These are phyloP conservation scores for Cryptoblepharus egeriae DNA, from an alignment of 2,797 vertebrate species.

Conservation along the genomic window DNA sequence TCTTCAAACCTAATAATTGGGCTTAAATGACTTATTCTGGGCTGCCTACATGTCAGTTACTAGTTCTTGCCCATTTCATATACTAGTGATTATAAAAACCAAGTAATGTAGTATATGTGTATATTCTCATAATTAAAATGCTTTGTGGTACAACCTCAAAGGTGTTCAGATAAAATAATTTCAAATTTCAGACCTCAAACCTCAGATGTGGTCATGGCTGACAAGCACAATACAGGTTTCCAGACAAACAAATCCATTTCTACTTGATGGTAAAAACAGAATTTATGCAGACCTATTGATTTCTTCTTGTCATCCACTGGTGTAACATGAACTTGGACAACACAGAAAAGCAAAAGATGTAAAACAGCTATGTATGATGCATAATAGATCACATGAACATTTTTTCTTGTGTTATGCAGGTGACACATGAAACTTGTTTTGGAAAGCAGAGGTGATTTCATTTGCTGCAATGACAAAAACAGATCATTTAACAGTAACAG, in stretches of 20 bases:
- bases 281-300: constrained; percentile 42
- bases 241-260: neutral
- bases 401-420: constrained; percentile 53
- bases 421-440: constrained; percentile 49
- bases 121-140: neutral
- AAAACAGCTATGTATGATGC: constrained; percentile 38
- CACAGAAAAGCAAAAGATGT: constrained; percentile 39
- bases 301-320: constrained; percentile 39
- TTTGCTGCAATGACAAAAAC: constrained; percentile 63
- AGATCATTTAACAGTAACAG: constrained; percentile 62
- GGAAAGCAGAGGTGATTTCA: constrained; percentile 35
- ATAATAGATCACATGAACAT: neutral
- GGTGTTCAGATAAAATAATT: constrained; percentile 35
- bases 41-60: neutral
- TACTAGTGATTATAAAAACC: constrained; percentile 44
- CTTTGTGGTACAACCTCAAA: constrained; percentile 48
- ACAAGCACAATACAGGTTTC: neutral
- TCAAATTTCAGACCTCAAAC: neutral
- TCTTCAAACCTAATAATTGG: neutral
- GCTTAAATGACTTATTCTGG: neutral
- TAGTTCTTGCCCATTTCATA: constrained; percentile 51
- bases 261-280: neutral
- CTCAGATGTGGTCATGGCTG: too few relatives aligned
- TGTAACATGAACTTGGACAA: constrained; percentile 35
- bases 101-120: constrained; percentile 39